Evolutionary conservation across 2,888 invertebrate species (phyloP).

Genomic region (Andrena dorsata): DNA sequence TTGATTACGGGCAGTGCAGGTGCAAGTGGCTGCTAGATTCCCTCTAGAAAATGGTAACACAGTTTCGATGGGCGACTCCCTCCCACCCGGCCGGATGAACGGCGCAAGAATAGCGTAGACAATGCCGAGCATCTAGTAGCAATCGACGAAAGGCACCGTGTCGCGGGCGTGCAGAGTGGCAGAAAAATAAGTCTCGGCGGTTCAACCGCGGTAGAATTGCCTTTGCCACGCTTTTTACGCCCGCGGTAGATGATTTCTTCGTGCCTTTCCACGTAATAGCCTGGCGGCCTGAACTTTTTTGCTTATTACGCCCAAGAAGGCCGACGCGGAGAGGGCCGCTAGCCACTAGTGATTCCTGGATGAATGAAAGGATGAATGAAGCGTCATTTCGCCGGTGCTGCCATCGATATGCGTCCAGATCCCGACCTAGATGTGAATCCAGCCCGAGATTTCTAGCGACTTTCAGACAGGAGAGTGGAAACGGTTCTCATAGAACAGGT

Average conservation of each 20-base stretch:
- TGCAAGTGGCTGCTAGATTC: neutral
- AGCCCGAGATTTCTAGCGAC: constrained; percentile 22
- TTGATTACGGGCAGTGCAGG: constrained; percentile 18
- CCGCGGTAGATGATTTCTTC: constrained; percentile 79
- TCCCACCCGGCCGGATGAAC: constrained; percentile 27
- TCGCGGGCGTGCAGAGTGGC: constrained; percentile 46
- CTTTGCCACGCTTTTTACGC: constrained; percentile 82
- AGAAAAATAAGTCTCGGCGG: constrained; percentile 76
- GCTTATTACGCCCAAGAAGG: constrained; percentile 76
- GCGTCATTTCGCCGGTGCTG: constrained; percentile 74
- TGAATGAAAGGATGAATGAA: constrained; percentile 83
- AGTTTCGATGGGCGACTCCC: constrained; percentile 50
- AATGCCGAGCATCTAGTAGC: constrained; percentile 45
- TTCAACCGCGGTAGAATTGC: constrained; percentile 75
- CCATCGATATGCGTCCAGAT: constrained; percentile 39
- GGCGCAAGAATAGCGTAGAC: constrained; percentile 65
- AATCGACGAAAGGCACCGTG: constrained; percentile 47
- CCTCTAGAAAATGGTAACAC: constrained; percentile 27
- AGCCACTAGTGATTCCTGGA: constrained; percentile 63
- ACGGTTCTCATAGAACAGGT: neutral
- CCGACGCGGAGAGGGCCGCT: constrained; percentile 60
- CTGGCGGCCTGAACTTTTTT: constrained; percentile 77
- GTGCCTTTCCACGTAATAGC: constrained; percentile 79
- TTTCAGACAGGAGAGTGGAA: neutral
- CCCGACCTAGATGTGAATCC: constrained; percentile 26